These are phyloP conservation scores for Actinemys pallida DNA, from an alignment of 2,113 vertebrate genomes.

Conservation along the genomic window DNA sequence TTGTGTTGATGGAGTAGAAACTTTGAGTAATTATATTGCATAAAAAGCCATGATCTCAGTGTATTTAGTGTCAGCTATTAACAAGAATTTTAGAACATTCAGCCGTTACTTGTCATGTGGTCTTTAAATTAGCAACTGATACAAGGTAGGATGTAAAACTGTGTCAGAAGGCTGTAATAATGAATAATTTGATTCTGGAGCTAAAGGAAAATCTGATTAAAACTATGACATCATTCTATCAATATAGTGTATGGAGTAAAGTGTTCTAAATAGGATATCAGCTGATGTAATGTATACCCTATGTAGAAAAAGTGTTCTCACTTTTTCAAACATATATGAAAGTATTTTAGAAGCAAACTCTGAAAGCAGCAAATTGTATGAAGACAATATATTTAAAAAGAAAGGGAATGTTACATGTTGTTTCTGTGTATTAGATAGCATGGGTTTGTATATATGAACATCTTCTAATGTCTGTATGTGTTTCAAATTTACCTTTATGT, in stretches of 20 bases:
- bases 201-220: neutral
- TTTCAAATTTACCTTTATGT: neutral
- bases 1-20: constrained; percentile 1
- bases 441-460: neutral
- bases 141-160: neutral
- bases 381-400: neutral
- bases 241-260: neutral
- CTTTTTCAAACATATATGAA: neutral
- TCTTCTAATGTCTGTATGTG: neutral
- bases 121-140: constrained; percentile 15
- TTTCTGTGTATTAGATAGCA: neutral
- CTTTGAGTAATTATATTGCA: constrained; percentile 19
- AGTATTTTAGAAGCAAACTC: neutral
- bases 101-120: neutral
- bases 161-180: neutral
- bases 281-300: neutral
- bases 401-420: neutral
- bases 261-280: neutral
- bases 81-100: constrained; percentile 27
- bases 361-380: neutral
- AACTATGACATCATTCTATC: constrained; percentile 20
- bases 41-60: constrained; percentile 20
- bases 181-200: neutral
- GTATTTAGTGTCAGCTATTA: neutral
- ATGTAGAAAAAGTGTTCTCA: neutral